Evolutionary conservation across 1,140 invertebrate species (phyloP).

Genomic region (Ceratina japonica): DNA sequence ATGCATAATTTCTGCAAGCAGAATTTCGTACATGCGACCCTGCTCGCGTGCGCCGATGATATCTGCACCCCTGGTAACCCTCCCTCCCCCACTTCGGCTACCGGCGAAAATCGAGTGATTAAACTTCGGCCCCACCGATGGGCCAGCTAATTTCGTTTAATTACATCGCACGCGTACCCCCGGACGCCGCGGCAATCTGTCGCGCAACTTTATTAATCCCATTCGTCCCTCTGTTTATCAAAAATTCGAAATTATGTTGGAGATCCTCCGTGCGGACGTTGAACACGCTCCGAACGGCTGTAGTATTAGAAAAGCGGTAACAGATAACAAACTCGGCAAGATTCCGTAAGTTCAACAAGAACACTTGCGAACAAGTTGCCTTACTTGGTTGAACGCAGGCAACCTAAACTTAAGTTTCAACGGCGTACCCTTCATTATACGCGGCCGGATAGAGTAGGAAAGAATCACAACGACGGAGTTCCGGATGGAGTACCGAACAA

Average conservation of each 20-base stretch:
- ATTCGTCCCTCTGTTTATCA: not conserved
- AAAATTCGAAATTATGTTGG: not conserved
- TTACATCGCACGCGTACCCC: not conserved
- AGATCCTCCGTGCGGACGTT: too few species aligned
- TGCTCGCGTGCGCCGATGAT: not conserved
- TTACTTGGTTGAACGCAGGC: too few species aligned
- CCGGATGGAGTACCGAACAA: too few species aligned
- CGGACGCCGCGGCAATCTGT: not conserved
- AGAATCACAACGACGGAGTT: too few species aligned
- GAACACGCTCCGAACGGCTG: too few species aligned
- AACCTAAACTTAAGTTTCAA: too few species aligned
- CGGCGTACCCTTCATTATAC: too few species aligned
- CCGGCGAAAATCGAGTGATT: constrained; percentile 25
- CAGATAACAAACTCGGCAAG: too few species aligned
- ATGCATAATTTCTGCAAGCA: constrained; percentile 42
- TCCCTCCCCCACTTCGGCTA: not conserved
- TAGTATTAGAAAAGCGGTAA: too few species aligned
- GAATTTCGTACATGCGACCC: constrained; percentile 32
- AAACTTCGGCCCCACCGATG: constrained; percentile 1
- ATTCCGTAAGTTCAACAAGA: too few species aligned
- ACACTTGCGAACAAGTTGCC: too few species aligned
- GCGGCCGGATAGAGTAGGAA: too few species aligned
- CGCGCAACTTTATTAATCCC: constrained; percentile 4
- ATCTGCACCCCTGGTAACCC: not conserved
- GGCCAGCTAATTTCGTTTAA: constrained; percentile 19